phyloP scores from a whole-genome alignment of 2,888 invertebrate species.

The Dastarcus helophoroides region DNA sequence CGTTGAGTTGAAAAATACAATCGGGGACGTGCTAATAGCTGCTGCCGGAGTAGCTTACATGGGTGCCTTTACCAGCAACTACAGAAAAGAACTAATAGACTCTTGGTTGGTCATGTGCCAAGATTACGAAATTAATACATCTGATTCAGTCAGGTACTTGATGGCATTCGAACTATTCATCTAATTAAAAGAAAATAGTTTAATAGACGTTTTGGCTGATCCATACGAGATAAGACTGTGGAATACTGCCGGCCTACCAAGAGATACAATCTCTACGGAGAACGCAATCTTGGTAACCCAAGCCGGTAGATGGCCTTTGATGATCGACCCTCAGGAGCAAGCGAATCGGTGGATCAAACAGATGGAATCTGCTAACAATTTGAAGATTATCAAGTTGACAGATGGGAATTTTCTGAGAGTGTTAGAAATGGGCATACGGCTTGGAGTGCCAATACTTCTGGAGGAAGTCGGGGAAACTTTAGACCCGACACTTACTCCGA shows the following conservation, averaged over 20 bases:
- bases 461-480: constrained; percentile 82
- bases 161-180: constrained; percentile 1
- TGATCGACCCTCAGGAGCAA: constrained; percentile 94
- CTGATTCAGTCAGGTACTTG: constrained; percentile 42
- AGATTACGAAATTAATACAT: constrained; percentile 57
- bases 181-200: too few species aligned
- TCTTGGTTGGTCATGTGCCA: constrained; percentile 60
- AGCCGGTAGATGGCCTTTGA: constrained; percentile 76
- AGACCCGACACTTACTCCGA: constrained; percentile 76
- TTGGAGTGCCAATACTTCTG: constrained; percentile 75
- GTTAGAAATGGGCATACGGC: constrained; percentile 70
- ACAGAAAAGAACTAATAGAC: constrained; percentile 53
- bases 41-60: constrained; percentile 84
- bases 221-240: constrained; percentile 79
- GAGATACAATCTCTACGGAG: constrained; percentile 80
- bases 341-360: constrained; percentile 88
- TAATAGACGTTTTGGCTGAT: constrained; percentile 63
- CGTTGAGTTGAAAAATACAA: constrained; percentile 55
- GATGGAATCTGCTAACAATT: constrained; percentile 65
- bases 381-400: constrained; percentile 68
- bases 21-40: constrained; percentile 79
- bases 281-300: constrained; percentile 83
- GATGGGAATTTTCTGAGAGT: constrained; percentile 64
- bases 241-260: constrained; percentile 81
- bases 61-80: constrained; percentile 74